Base-by-base conservation (phyloP, 2,888 invertebrate genomes). In the Melanotus villosus region DNA sequence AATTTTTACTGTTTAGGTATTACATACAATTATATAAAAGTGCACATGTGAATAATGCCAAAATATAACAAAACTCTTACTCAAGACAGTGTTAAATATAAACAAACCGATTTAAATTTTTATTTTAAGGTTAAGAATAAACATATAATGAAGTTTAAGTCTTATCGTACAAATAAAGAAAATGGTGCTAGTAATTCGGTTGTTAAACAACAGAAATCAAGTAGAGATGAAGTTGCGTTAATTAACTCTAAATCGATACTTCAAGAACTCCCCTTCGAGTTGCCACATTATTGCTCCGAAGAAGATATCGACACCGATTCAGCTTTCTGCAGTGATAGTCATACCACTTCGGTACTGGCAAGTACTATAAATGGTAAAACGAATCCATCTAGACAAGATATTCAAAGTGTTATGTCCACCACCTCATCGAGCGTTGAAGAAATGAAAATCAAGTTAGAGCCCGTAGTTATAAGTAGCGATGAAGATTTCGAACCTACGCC, bases 401-500 rank as follows among this genome's bases (percentile, higher is more conserved):
- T n/a, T n/a, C 7, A 3, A 5, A 7, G 26, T 3, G 4, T 7
- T 5, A 7, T 26, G 7, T 3, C 26, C 7, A 5, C 26, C 26
- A 26, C 26, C 26, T 26, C 26, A 26, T 5, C 26, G 3, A 7
- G 4, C 26, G 26, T 26, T n/a, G 5, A 2, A 41, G 16, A 18
- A 14, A 14, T 14, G 10, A 41, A 14, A 1, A 41, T 18, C 4
- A 41, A 16, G 7, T 41, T 41, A 16, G 16, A 6, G 3, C 34
- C 34, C 1, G 30, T 30, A 21, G 52, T 16, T 16, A 30, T 26
- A 9, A 54, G 34, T 19, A 19, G 19, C 12, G 54, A 54, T 34
- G 54, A 34, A 54, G 34, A 54, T 54, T 54, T 54, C 9, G 21
- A 19, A 34, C 14, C 30, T 19, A 34, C 54, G n/a, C 34, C 19